A percentile compares a stretch with the other conserved stretches of the same genome.
Evolutionary conservation across 2,113 vertebrate genomes (phyloP).

Genomic region (Hippocampus guttulatus): DNA sequence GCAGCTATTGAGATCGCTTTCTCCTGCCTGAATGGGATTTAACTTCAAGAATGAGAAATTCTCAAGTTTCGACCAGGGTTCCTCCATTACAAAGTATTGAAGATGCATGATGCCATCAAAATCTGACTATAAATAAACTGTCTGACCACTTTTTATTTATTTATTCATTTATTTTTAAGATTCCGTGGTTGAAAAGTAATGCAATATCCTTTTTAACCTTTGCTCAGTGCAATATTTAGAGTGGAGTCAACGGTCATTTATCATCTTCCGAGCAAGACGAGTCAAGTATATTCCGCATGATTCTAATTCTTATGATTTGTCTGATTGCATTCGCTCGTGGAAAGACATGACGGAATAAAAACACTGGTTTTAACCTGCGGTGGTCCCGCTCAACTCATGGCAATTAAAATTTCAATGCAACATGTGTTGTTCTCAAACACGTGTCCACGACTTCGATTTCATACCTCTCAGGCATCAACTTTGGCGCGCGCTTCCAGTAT

Average conservation of each 20-base stretch:
- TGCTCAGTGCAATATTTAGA: conserved; percentile 51
- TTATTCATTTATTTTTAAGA: conserved; percentile 40
- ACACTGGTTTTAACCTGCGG: neutral
- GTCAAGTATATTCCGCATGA: too few species aligned
- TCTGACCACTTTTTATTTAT: too few species aligned
- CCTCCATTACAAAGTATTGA: too few species aligned
- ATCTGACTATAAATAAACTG: too few species aligned
- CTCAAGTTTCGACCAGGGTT: conserved; percentile 21
- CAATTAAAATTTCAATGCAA: neutral
- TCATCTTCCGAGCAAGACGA: conserved; percentile 28
- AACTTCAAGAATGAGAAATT: conserved; percentile 33
- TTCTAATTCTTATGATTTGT: neutral
- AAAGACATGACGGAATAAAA: neutral
- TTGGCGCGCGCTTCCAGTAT: neutral
- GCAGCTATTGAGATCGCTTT: neutral
- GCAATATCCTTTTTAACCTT: conserved; percentile 48
- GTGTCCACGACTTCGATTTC: neutral
- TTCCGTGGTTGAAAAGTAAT: conserved; percentile 39
- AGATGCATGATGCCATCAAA: too few species aligned
- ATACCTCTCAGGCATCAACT: neutral
- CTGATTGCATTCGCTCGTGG: neutral
- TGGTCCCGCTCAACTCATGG: neutral
- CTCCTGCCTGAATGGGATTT: conserved; percentile 38
- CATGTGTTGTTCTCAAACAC: neutral
- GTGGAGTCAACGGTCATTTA: conserved; percentile 47